Evolutionary conservation across 2,797 vertebrate genomes (phyloP).

Genomic region (Notolabrus celidotus): DNA sequence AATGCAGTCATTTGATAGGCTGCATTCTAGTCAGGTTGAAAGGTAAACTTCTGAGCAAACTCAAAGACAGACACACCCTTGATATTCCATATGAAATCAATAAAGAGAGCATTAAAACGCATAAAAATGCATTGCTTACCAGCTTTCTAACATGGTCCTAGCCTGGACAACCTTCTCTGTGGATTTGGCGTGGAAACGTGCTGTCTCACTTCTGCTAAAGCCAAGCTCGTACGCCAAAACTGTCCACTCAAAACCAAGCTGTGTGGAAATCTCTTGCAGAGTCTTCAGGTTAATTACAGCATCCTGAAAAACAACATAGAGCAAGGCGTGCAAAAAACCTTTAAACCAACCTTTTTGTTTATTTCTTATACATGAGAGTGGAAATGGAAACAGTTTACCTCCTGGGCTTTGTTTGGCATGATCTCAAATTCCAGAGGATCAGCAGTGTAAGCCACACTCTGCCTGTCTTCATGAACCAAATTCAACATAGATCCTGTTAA

Average conservation of each 20-base stretch:
- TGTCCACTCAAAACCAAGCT: conserved; percentile 87
- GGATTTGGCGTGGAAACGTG: conserved; percentile 81
- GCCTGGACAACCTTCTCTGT: conserved; percentile 82
- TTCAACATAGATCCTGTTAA: not conserved
- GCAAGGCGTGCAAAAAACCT: not conserved
- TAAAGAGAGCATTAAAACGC: not conserved
- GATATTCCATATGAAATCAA: not conserved
- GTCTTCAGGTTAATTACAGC: conserved; percentile 88
- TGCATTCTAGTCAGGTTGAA: not conserved
- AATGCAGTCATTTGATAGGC: not conserved
- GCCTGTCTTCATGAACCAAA: conserved; percentile 12
- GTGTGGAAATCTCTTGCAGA: conserved; percentile 83
- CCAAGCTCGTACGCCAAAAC: conserved; percentile 85
- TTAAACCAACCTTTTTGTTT: not conserved
- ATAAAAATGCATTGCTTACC: conserved; percentile 68
- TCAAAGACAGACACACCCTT: not conserved
- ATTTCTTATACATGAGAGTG: not conserved
- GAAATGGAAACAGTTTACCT: conserved; percentile 69
- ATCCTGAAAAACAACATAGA: conserved; percentile 76
- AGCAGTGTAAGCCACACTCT: conserved; percentile 13
- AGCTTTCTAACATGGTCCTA: conserved; percentile 87
- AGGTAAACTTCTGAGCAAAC: not conserved
- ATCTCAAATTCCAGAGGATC: conserved; percentile 57
- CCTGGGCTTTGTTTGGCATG: conserved; percentile 88
- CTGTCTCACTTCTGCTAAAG: conserved; percentile 84